A percentile compares a stretch with the other conserved stretches of the same genome.
phyloP scores from a whole-genome alignment of 2,888 invertebrate species.

The Parapristionchus giblindavisi region DNA sequence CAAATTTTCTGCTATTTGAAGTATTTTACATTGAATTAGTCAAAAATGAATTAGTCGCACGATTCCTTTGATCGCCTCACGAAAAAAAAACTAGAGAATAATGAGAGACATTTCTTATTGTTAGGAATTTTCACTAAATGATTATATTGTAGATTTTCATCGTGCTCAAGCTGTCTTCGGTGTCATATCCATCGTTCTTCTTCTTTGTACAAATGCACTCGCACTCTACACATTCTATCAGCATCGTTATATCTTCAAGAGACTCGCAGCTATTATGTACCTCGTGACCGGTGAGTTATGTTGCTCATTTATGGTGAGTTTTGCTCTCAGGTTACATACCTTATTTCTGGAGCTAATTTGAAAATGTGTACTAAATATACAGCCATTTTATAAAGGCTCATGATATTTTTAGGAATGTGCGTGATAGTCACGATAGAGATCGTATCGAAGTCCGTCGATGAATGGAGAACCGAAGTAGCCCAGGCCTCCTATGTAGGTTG shows the following conservation, averaged over 20 bases:
- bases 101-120: too few species aligned
- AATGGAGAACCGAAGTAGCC: constrained; percentile 63
- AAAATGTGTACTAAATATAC: not conserved
- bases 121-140: too few species aligned
- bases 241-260: constrained; percentile 67
- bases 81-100: too few species aligned
- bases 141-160: constrained; percentile 61
- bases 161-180: constrained; percentile 66
- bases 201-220: constrained; percentile 59
- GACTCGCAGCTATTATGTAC: constrained; percentile 61
- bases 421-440: constrained; percentile 63
- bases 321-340: not conserved
- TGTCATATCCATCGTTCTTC: constrained; percentile 58
- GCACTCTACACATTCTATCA: constrained; percentile 67
- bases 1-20: too few species aligned
- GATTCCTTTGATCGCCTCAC: too few species aligned
- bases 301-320: not conserved
- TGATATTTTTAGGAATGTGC: constrained; percentile 52
- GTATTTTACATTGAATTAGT: too few species aligned
- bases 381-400: not conserved
- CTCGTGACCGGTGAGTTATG: constrained; percentile 58
- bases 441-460: constrained; percentile 61
- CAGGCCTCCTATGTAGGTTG: constrained; percentile 41
- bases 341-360: not conserved
- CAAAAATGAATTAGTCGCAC: too few species aligned